Base-by-base conservation (phyloP, 2,888 invertebrate genomes). In the Diadegma fenestrale region DNA sequence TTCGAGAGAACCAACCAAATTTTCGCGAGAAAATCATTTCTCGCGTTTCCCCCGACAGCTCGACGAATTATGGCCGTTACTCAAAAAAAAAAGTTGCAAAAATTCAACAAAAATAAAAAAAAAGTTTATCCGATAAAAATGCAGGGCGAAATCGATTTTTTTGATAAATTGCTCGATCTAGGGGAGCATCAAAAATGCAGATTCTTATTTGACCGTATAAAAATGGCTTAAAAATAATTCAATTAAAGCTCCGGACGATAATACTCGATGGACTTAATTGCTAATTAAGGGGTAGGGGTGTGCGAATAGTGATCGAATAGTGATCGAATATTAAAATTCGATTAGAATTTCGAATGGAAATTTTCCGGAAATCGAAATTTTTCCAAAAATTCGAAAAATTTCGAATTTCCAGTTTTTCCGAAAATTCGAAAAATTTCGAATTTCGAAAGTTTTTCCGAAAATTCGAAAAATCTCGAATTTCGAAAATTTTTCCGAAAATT, bases 21-120 rank as follows among this genome's bases (percentile, higher is more conserved):
- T 63, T 54, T 33, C 17, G 3, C 63, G 33, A 63, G 7, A 63
- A 14, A n/a, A 33, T 17, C 4, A 14, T 26, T n/a, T 58, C 26
- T 14, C 26, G 14, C 58, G 22, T 4, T 5, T 58, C 26, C 26
- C 14, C 1, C 26, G 26, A 58, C 12, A 14, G 58, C 58, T 58
- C 58, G 58, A 58, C 58, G 58, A 58, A 58, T 58, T 22, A 58
- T 58, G 58, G 58, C 26, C 26, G 14, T 26, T 26, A 26, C 58
- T 58, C 26, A 0, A 0, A 10, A 3, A 14, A 26, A 48, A 26
- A 26, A 58, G 2, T 22, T 22, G 19, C 10, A 10, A n/a, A n/a
- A n/a, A n/a, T n/a, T n/a, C n/a, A n/a, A 22, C 54, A 10, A 54
- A 12, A 22, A 54, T 22, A 54, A 22, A 22, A 19, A 48, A 17